These are phyloP conservation scores for Dicycla oo DNA, from an alignment of 2,888 invertebrate genomes.

Conservation along the genomic window DNA sequence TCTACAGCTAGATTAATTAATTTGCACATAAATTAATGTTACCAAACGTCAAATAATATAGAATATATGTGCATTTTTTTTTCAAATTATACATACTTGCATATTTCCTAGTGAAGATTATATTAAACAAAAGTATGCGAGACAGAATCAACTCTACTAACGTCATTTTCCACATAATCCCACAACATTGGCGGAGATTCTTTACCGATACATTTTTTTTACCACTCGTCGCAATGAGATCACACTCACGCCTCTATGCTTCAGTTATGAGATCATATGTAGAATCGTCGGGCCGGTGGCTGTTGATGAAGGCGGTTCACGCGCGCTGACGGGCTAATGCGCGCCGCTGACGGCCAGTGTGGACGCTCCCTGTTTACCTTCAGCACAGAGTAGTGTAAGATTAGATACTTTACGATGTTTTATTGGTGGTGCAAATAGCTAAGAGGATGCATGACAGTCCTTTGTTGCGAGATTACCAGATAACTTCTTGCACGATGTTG, in stretches of 20 bases:
- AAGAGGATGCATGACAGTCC: background rate
- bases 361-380: slow-evolving; percentile 72
- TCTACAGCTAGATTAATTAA: background rate
- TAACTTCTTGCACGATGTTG: background rate
- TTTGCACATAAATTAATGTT: background rate
- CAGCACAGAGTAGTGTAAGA: slow-evolving; percentile 58
- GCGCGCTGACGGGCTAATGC: slow-evolving; percentile 77
- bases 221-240: slow-evolving; percentile 59
- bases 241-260: slow-evolving; percentile 60
- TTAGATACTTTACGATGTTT: background rate
- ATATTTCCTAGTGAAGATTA: too few relatives aligned
- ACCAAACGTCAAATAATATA: background rate
- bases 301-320: slow-evolving; percentile 60
- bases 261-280: slow-evolving; percentile 62
- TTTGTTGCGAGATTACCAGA: background rate
- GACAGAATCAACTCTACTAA: background rate
- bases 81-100: background rate
- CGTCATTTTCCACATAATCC: slow-evolving; percentile 6
- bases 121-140: background rate
- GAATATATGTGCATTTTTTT: background rate
- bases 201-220: slow-evolving; percentile 49
- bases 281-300: slow-evolving; percentile 29
- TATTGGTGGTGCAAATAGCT: background rate
- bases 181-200: slow-evolving; percentile 27
- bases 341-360: slow-evolving; percentile 69